Base-by-base conservation (phyloP, 2,888 invertebrate species). In the Tupiocoris notatus region DNA sequence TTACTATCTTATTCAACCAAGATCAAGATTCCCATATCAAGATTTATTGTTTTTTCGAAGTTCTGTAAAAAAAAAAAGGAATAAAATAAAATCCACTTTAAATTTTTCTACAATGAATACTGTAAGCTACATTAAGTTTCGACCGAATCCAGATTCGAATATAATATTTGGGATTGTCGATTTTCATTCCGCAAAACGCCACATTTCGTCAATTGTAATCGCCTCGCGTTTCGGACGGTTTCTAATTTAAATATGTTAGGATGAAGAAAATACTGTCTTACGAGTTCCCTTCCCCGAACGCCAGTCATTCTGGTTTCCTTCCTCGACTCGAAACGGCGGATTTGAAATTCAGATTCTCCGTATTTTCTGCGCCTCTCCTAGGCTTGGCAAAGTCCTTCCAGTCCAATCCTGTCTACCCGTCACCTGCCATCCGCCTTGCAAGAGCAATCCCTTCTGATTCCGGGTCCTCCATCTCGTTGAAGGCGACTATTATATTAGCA, bases 401-500 rank as follows among this genome's bases (percentile, higher is more conserved):
- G 20, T 21, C 63, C 63, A 6, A 63, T 21, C 63, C 20, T 59
- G 39, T 39, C 39, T 39, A 7, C 39, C 39, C 12, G 12, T 39
- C 39, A 39, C 12, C 39, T 39, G 39, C 3, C 39, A 12, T 39
- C 39, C 39, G 3, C 39, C 39, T 39, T 39, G 39, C 6, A 39
- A 12, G 39, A 3, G 39, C 39, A 39, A 39, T 39, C 39, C 39
- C 39, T 39, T 39, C 39, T 39, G 39, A 39, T 39, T 39, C 39
- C 12, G 12, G 39, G 39, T 12, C 39, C 39, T 39, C 39, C 39
- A 39, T 39, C 39, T 7, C 39, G 39, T 39, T 3, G 39, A 39
- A 39, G 39, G 39, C 39, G 39, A 39, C 63, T 63, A 63, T 63
- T 63, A 63, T 63, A 63, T 63, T 63, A 63, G 63, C 63, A 63